Conservation (phyloP, 2,797 vertebrate genomes). For the Thalassophryne amazonica region DNA sequence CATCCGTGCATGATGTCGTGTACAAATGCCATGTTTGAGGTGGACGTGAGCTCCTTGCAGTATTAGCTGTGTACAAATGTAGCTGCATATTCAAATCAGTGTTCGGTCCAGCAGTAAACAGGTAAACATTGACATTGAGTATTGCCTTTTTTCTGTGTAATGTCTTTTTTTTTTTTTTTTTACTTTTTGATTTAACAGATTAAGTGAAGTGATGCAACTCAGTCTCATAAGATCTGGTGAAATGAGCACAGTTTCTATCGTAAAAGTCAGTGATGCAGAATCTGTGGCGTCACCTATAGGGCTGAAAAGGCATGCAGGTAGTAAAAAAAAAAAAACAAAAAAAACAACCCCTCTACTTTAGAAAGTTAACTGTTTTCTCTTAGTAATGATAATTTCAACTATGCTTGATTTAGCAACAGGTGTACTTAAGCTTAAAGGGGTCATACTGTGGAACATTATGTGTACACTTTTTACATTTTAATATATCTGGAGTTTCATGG, state of each 20-base stretch:
- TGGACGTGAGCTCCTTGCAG: slow-evolving; percentile 28
- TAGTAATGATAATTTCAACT: no score
- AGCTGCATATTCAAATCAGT: slow-evolving; percentile 51
- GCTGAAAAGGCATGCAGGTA: neutral
- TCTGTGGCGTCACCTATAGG: slow-evolving; percentile 11
- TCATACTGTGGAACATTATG: no score
- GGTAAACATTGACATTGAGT: neutral
- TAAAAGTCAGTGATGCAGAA: neutral
- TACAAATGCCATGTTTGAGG: slow-evolving; percentile 30
- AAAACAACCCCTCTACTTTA: no score
- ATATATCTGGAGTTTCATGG: no score
- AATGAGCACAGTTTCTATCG: slow-evolving; percentile 1
- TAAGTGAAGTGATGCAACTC: neutral
- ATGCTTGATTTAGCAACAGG: no score
- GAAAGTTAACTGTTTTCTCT: no score
- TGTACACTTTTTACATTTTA: no score
- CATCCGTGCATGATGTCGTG: slow-evolving; percentile 41
- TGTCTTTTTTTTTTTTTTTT: no score
- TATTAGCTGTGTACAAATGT: slow-evolving; percentile 29
- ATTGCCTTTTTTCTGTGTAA: slow-evolving; percentile 31
- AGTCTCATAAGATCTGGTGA: neutral
- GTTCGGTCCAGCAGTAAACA: neutral
- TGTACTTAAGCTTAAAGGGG: no score
- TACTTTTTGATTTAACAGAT: neutral
- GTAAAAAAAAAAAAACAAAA: neutral